Percentiles rank a stretch among this genome's conserved stretches.
These are phyloP conservation scores for Drosophila lacertosa DNA, from an alignment of 1,140 invertebrate genomes.

Conservation along the genomic window DNA sequence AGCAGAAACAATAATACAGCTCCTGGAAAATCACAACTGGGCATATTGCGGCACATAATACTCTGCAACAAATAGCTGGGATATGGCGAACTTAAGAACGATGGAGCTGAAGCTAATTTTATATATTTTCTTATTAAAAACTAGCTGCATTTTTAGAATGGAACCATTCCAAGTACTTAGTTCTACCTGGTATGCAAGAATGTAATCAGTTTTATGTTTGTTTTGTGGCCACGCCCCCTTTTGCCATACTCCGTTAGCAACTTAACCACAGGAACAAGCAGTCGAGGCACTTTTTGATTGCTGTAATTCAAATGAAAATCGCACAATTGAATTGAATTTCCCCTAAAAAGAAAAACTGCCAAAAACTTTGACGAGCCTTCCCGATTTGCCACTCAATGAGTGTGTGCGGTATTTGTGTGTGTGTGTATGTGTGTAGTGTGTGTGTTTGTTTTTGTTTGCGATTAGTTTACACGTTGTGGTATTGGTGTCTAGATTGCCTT, in stretches of 20 bases:
- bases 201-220: no score
- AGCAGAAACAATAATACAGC: conserved; percentile 41
- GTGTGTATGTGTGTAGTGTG: conserved; percentile 22
- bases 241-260: no score
- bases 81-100: neutral
- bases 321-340: conserved; percentile 78
- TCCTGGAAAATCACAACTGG: conserved; percentile 6
- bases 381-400: conserved; percentile 29
- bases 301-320: conserved; percentile 77
- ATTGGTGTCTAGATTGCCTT: conserved; percentile 34
- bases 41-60: neutral
- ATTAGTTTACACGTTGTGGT: conserved; percentile 65
- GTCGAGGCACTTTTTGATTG: conserved; percentile 43
- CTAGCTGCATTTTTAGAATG: no score
- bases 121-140: no score
- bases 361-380: conserved; percentile 75
- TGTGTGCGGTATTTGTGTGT: conserved; percentile 48
- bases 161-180: no score
- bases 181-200: no score
- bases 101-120: no score
- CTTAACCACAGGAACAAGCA: conserved; percentile 1
- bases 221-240: no score
- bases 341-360: conserved; percentile 53
- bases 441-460: conserved; percentile 60
- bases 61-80: neutral